Conservation (phyloP, 2,797 vertebrate genomes). For the Amphiprion clarkii region DNA sequence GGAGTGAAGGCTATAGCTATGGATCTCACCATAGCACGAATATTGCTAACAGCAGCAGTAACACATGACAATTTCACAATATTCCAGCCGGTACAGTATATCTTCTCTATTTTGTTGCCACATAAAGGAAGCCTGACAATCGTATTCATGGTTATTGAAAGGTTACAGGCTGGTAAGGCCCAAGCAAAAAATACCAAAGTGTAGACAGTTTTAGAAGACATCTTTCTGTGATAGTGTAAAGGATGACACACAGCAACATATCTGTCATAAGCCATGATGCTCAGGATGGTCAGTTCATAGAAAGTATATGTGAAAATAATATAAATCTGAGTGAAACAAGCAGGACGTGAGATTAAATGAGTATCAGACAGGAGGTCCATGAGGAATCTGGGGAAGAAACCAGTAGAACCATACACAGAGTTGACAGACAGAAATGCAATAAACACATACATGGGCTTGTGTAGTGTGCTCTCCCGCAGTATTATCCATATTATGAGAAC, state of each 20-base stretch:
- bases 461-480: slow-evolving; percentile 34
- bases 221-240: slow-evolving; percentile 67
- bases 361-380: slow-evolving; percentile 61
- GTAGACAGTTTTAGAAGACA: slow-evolving; percentile 46
- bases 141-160: slow-evolving; percentile 11
- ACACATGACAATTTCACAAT: slow-evolving; percentile 70
- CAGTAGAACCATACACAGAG: slow-evolving; percentile 55
- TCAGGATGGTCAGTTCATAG: slow-evolving; percentile 59
- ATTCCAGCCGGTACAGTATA: slow-evolving; percentile 72
- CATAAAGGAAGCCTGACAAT: slow-evolving; percentile 62
- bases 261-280: slow-evolving; percentile 71
- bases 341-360: slow-evolving; percentile 60
- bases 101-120: slow-evolving; percentile 62
- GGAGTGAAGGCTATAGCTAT: slow-evolving; percentile 38
- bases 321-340: slow-evolving; percentile 71
- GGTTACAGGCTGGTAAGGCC: slow-evolving; percentile 20
- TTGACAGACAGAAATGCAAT: slow-evolving; percentile 59
- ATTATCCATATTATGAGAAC: slow-evolving; percentile 55
- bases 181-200: slow-evolving; percentile 45
- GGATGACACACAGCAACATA: slow-evolving; percentile 73
- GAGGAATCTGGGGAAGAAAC: slow-evolving; percentile 65
- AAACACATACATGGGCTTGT: slow-evolving; percentile 70
- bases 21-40: slow-evolving; percentile 36
- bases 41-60: slow-evolving; percentile 35
- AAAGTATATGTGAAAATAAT: slow-evolving; percentile 60